Evolutionary conservation across 2,888 invertebrate species (phyloP).

Genomic region (Creontiades dilutus): DNA sequence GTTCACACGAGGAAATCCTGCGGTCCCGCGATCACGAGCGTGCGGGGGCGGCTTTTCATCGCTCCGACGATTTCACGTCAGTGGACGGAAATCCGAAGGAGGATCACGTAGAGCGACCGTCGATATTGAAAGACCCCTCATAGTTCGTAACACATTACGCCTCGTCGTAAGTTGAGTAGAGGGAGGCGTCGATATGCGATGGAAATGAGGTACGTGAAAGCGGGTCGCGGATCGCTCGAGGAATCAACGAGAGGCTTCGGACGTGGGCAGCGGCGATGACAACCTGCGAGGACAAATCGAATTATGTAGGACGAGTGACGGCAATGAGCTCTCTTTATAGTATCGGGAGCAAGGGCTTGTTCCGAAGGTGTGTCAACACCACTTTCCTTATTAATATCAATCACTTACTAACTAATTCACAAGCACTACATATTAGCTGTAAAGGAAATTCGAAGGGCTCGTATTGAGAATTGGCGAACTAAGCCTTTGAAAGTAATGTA

Average conservation of each 20-base stretch:
- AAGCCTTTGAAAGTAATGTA: too few species aligned
- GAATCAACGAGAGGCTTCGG: conserved; percentile 3
- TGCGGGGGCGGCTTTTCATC: not conserved
- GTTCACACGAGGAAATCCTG: conserved; percentile 25
- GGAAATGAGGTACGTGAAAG: conserved; percentile 27
- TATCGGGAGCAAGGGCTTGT: too few species aligned
- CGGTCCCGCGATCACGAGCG: not conserved
- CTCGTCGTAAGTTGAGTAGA: not conserved
- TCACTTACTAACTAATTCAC: too few species aligned
- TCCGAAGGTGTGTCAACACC: too few species aligned
- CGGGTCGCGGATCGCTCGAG: conserved; percentile 20
- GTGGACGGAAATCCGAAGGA: conserved; percentile 2
- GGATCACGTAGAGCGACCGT: not conserved
- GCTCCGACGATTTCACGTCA: not conserved
- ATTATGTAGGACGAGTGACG: conserved; percentile 7
- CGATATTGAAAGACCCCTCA: not conserved
- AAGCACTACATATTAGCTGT: too few species aligned
- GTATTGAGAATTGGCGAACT: too few species aligned
- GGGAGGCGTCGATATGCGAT: not conserved
- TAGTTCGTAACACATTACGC: not conserved
- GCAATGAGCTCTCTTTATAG: too few species aligned
- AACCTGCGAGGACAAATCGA: conserved; percentile 7
- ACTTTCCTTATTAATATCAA: too few species aligned
- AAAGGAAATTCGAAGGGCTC: too few species aligned
- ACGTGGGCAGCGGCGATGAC: not conserved